These are phyloP conservation scores for Brachyrhaphis roseni DNA, from an alignment of 2,797 vertebrate species.

Conservation along the genomic window DNA sequence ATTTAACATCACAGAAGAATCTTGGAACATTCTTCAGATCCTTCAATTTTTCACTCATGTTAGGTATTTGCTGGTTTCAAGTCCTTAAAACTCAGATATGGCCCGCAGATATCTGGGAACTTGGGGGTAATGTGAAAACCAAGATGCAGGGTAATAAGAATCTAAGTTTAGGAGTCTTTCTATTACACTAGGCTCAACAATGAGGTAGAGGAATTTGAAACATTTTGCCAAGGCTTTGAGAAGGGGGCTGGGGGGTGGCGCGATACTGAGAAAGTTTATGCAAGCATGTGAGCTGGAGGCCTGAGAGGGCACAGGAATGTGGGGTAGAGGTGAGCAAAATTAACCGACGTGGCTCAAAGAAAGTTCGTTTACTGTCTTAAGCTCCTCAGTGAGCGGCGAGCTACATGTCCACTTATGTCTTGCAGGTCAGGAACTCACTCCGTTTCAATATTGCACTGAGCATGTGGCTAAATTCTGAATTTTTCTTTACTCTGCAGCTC, in stretches of 20 bases:
- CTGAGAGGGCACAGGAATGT: constrained; percentile 82
- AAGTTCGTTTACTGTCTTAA: constrained; percentile 43
- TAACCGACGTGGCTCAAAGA: constrained; percentile 77
- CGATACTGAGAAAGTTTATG: constrained; percentile 78
- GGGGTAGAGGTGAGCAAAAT: constrained; percentile 71
- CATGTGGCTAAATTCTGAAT: background rate
- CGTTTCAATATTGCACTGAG: background rate
- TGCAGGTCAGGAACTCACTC: constrained; percentile 15
- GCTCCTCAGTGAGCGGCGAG: constrained; percentile 26
- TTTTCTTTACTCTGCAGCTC: constrained; percentile 48
- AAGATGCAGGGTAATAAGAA: constrained; percentile 63
- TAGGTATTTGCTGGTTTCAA: constrained; percentile 8
- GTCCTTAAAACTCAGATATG: constrained; percentile 40
- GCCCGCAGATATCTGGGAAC: constrained; percentile 63
- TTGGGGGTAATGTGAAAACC: constrained; percentile 61
- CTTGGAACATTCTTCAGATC: background rate
- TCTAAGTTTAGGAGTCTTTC: constrained; percentile 64
- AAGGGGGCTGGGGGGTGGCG: constrained; percentile 22
- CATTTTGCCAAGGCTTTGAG: constrained; percentile 75
- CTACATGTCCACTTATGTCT: background rate
- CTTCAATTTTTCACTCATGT: constrained; percentile 22
- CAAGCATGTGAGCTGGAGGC: constrained; percentile 79
- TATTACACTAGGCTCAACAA: constrained; percentile 61
- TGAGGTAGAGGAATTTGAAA: constrained; percentile 80
- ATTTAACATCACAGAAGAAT: constrained; percentile 4